phyloP scores from a whole-genome alignment of 2,797 vertebrate species.

The Ctenopoma multispine region DNA sequence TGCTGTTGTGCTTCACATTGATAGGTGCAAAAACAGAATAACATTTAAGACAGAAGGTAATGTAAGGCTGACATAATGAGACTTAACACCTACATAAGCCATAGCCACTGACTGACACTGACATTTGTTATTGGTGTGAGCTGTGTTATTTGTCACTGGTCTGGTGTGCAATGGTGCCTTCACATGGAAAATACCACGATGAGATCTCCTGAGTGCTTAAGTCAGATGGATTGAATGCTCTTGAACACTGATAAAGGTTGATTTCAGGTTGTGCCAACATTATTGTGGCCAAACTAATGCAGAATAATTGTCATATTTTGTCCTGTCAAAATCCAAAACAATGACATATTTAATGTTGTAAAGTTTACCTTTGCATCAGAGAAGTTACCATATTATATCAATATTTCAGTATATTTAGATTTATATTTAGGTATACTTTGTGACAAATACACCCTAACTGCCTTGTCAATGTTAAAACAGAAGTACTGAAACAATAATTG shows the following conservation, averaged over 20 bases:
- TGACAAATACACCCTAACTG: constrained; percentile 2
- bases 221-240: constrained; percentile 83
- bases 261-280: constrained; percentile 78
- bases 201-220: constrained; percentile 81
- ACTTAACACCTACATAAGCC: constrained; percentile 58
- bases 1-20: constrained; percentile 29
- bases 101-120: constrained; percentile 69
- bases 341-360: constrained; percentile 54
- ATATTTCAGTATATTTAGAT: constrained; percentile 20
- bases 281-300: constrained; percentile 82
- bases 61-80: constrained; percentile 69
- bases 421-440: constrained; percentile 7
- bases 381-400: constrained; percentile 18
- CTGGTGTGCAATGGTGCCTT: constrained; percentile 82
- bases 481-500: constrained; percentile 40
- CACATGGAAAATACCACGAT: constrained; percentile 83
- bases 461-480: constrained; percentile 22
- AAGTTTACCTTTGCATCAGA: constrained; percentile 44
- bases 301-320: constrained; percentile 82
- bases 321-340: constrained; percentile 70
- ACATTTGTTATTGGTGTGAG: constrained; percentile 79
- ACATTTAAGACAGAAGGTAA: constrained; percentile 57
- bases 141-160: constrained; percentile 81
- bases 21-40: constrained; percentile 36
- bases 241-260: constrained; percentile 83